phyloP scores from a whole-genome alignment of 2,888 invertebrate genomes.

The Branchellion lobata region DNA sequence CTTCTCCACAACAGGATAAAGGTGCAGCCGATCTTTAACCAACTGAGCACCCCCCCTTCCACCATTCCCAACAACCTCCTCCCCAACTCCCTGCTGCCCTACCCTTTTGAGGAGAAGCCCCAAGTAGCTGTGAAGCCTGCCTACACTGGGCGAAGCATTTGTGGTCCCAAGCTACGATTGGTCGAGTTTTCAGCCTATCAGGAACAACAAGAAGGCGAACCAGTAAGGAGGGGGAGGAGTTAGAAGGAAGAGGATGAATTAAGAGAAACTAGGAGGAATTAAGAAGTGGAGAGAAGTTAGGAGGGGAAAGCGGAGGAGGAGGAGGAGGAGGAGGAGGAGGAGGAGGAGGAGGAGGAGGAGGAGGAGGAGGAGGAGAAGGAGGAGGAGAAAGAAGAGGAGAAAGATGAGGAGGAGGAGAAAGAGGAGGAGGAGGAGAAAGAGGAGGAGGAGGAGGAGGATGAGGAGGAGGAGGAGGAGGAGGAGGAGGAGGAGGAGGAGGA shows the following conservation, averaged over 20 bases:
- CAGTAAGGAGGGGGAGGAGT: neutral
- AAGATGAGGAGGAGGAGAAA: too few relatives aligned
- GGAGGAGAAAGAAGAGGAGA: neutral
- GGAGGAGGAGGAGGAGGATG: too few relatives aligned
- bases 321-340: neutral
- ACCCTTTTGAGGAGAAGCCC: constrained; percentile 24
- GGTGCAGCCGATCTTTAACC: constrained; percentile 33
- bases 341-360: neutral
- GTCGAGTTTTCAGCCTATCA: constrained; percentile 97
- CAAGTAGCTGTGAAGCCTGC: constrained; percentile 53
- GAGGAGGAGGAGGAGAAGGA: neutral
- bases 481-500: too few relatives aligned
- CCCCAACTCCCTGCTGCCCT: constrained; percentile 24
- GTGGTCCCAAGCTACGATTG: constrained; percentile 91
- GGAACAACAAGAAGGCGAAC: constrained; percentile 43
- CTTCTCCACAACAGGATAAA: constrained; percentile 8
- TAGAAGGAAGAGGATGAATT: neutral
- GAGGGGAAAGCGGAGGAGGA: too few relatives aligned
- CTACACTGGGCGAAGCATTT: constrained; percentile 83
- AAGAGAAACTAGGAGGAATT: too few relatives aligned
- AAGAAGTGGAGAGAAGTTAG: too few relatives aligned
- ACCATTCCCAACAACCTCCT: neutral
- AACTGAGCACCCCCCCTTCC: constrained; percentile 8
- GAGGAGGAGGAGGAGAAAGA: too few relatives aligned
- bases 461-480: too few relatives aligned